These are phyloP conservation scores for Chrysochloris asiatica DNA, from an alignment of 2,113 vertebrate species.

Conservation along the genomic window DNA sequence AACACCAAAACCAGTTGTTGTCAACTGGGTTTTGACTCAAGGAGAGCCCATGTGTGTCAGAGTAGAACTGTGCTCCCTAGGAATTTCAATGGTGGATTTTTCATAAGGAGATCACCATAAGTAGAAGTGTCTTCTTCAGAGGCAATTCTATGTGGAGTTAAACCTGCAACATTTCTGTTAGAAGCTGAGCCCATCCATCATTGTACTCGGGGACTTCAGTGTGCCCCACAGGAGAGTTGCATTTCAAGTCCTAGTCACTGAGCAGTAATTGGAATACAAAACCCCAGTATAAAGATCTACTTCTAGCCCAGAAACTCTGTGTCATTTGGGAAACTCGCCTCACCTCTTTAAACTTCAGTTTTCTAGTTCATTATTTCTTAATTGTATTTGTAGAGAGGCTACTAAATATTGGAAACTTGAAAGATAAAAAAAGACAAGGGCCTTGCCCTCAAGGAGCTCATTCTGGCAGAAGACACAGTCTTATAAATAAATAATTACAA, in stretches of 20 bases:
- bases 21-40: not conserved
- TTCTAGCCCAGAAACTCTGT: not conserved
- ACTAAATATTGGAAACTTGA: not conserved
- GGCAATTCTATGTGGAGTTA: not conserved
- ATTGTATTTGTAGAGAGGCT: not conserved
- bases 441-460: not conserved
- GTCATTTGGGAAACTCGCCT: not conserved
- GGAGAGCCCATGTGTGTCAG: not conserved
- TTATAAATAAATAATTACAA: conserved; percentile 22
- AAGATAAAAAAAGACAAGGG: not conserved
- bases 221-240: too few species aligned
- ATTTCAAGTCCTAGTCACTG: not conserved
- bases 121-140: not conserved
- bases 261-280: not conserved
- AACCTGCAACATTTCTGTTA: not conserved
- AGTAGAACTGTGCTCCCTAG: not conserved
- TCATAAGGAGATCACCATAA: too few species aligned
- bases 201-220: not conserved
- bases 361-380: not conserved
- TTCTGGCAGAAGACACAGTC: not conserved
- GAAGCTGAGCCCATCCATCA: not conserved
- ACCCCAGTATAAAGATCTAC: not conserved
- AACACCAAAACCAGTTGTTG: not conserved
- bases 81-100: not conserved
- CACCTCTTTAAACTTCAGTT: not conserved